Base-by-base conservation (phyloP, 2,888 invertebrate genomes). In the Hemistola chrysoprasaria region DNA sequence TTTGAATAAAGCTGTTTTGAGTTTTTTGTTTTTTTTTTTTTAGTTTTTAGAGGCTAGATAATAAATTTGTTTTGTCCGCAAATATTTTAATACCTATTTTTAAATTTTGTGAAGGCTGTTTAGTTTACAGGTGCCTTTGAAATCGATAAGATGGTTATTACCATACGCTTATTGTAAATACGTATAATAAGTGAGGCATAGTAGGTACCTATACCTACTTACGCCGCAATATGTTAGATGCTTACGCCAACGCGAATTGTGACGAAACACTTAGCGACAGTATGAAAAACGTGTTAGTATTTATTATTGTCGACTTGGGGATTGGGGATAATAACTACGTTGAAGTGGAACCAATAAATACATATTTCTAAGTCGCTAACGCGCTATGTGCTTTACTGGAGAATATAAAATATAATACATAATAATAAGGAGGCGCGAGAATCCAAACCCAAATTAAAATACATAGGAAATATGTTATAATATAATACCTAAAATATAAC, bases 61-160 rank as follows among this genome's bases (percentile, higher is more conserved):
- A 35, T 35, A 45, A 24, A 21, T n/a, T 22, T 43, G 25, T 59
- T 44, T 29, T 43, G 41, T 40, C 47, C 40, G 42, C 41, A 53
- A 36, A 42, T 50, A 58, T 54, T 51, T 50, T 26, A 44, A 42
- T 50, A 38, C 40, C 44, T 47, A 58, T 56, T 53, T 59, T 48
- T 60, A 59, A 54, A 58, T 59, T 53, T 45, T 43, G 41, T 41
- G 68, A 78, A 75, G 78, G 78, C 64, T 68, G 73, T 62, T 65
- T 50, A 48, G 48, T 52, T 59, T 55, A 70, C 65, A 67, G 52
- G 53, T 57, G 59, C n/a, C n/a, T n/a, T 51, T 50, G 50, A 47
- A 36, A 46, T 44, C 52, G 53, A 51, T 44, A 30, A 53, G 59
- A 64, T 55, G 52, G 58, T 63, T 71, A 78, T 77, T 78, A 78